Percentiles rank a stretch among this genome's conserved stretches.
These are phyloP conservation scores for Latrodectus hesperus DNA, from an alignment of 2,888 invertebrate species.

Conservation along the genomic window DNA sequence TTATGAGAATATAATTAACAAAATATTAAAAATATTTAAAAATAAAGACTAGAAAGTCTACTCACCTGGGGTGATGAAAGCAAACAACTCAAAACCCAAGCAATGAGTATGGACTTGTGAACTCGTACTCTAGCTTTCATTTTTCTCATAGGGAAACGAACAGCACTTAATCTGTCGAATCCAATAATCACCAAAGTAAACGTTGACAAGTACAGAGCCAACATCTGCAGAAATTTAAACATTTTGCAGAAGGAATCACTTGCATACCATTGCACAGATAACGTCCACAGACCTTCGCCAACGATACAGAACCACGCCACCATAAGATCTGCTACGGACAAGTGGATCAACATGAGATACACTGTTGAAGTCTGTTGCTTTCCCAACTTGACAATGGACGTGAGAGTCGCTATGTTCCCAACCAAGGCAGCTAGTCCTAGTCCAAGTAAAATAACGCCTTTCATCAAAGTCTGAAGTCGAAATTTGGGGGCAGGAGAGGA, in stretches of 20 bases:
- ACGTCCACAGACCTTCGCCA: slow-evolving; percentile 86
- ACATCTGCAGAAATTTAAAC: slow-evolving; percentile 87
- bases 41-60: not conserved
- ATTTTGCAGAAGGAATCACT: slow-evolving; percentile 85
- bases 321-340: slow-evolving; percentile 86
- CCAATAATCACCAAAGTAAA: slow-evolving; percentile 88
- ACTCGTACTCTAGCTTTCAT: slow-evolving; percentile 81
- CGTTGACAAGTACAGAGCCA: slow-evolving; percentile 87
- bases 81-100: slow-evolving; percentile 81
- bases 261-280: slow-evolving; percentile 87
- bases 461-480: slow-evolving; percentile 80
- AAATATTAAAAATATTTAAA: not conserved
- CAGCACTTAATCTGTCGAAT: slow-evolving; percentile 84
- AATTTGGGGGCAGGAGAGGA: slow-evolving; percentile 81
- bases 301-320: slow-evolving; percentile 88
- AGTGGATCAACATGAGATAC: slow-evolving; percentile 85
- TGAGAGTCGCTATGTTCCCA: slow-evolving; percentile 85
- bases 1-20: too few species aligned
- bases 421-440: slow-evolving; percentile 84
- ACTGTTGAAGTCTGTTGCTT: slow-evolving; percentile 75
- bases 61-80: slow-evolving; percentile 46
- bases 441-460: slow-evolving; percentile 81
- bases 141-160: slow-evolving; percentile 85
- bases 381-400: slow-evolving; percentile 83
- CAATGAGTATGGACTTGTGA: slow-evolving; percentile 81